These are phyloP conservation scores for Amphipyra berbera DNA, from an alignment of 2,888 invertebrate genomes.

Conservation along the genomic window DNA sequence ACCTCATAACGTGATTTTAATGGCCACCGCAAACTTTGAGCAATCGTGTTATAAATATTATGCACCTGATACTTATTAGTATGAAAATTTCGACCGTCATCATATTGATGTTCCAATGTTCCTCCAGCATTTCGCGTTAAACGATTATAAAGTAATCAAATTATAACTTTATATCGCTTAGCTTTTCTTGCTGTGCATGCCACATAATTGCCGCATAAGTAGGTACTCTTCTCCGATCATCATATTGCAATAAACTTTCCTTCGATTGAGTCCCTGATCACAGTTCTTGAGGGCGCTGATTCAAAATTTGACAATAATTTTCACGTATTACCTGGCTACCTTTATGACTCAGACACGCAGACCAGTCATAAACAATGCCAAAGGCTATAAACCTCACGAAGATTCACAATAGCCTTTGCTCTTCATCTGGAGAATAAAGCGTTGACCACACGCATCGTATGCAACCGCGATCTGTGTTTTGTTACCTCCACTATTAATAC, in stretches of 20 bases:
- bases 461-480: slow-evolving; percentile 59
- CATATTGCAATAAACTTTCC: no score
- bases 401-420: slow-evolving; percentile 41
- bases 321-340: no score
- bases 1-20: slow-evolving; percentile 62
- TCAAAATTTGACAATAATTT: no score
- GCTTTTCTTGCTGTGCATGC: background rate
- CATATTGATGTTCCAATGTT: slow-evolving; percentile 24
- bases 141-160: slow-evolving; percentile 55
- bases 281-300: no score
- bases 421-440: slow-evolving; percentile 56
- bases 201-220: background rate
- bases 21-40: slow-evolving; percentile 43
- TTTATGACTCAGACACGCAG: background rate
- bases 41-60: slow-evolving; percentile 39
- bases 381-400: slow-evolving; percentile 26
- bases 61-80: slow-evolving; percentile 34
- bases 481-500: slow-evolving; percentile 75
- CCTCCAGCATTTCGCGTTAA: slow-evolving; percentile 26
- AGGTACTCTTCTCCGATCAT: background rate
- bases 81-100: slow-evolving; percentile 25
- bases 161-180: slow-evolving; percentile 23
- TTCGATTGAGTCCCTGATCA: no score
- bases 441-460: slow-evolving; percentile 70
- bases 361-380: slow-evolving; percentile 26